These are phyloP conservation scores for Coecobrya sp. DNA, from an alignment of 2,888 invertebrate species.

Conservation along the genomic window DNA sequence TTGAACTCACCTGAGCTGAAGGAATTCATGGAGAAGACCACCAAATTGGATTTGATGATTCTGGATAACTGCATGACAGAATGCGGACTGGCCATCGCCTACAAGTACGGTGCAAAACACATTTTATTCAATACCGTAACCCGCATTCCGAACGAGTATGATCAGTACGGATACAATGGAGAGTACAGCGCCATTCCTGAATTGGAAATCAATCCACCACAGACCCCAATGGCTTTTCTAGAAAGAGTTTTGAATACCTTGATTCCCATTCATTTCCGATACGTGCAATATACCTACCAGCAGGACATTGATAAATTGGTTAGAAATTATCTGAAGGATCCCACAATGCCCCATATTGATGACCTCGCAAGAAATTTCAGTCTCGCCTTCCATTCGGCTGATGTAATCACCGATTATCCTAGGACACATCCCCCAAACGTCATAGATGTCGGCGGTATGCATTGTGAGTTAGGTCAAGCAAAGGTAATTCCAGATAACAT, in stretches of 20 bases:
- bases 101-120: slow-evolving; percentile 74
- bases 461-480: background rate
- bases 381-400: slow-evolving; percentile 58
- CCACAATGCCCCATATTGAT: slow-evolving; percentile 33
- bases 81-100: slow-evolving; percentile 74
- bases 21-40: slow-evolving; percentile 38
- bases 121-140: slow-evolving; percentile 75
- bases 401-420: slow-evolving; percentile 53
- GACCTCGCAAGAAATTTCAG: slow-evolving; percentile 38
- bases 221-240: slow-evolving; percentile 62
- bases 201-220: slow-evolving; percentile 13
- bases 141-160: slow-evolving; percentile 61
- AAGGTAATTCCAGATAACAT: slow-evolving; percentile 50
- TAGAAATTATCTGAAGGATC: background rate
- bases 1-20: slow-evolving; percentile 38
- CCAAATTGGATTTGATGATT: slow-evolving; percentile 78
- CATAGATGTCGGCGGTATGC: slow-evolving; percentile 62
- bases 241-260: slow-evolving; percentile 61
- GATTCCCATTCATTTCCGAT: slow-evolving; percentile 25
- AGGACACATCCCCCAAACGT: slow-evolving; percentile 57
- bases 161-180: slow-evolving; percentile 60
- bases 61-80: slow-evolving; percentile 81
- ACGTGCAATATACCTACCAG: slow-evolving; percentile 13
- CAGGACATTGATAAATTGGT: slow-evolving; percentile 36
- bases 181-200: slow-evolving; percentile 79